Base-by-base conservation (phyloP, 1,140 invertebrate genomes). In the Zaprionus vittiger region DNA sequence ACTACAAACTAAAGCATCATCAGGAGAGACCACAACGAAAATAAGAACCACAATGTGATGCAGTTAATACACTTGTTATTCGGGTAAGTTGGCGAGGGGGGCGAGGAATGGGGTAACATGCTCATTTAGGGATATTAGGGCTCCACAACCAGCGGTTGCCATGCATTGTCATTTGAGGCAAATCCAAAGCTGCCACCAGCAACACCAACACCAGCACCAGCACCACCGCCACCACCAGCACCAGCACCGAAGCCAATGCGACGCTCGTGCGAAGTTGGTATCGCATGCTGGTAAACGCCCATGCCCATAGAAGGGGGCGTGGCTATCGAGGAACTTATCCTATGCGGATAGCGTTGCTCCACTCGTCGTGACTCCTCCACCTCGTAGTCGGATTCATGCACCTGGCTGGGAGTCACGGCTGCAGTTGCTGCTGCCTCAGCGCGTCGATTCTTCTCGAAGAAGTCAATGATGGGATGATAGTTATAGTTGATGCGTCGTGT, bases 401-500 rank as follows among this genome's bases (percentile, higher is more conserved):
- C 34, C n/a, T 47, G 26, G 22, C 37, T 34, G 15, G 31, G 17
- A 12, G 55, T 31, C 28, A 28, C 59, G 9, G 76, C 69, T 44
- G 44, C 62, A 14, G 38, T 55, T 24, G 80, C 57, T 20, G 82
- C 54, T 12, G 55, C 49, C 61, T 76, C 75, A 9, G 79, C 63
- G 22, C 61, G 70, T 59, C 83, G 66, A 34, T 91, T 86, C 59
- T 84, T 85, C 62, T 95, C 95, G 89, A 97, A 97, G 91, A 96
- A 97, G 81, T 97, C 96, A 74, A 97, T 96, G 60, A 97, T 97
- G 3, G 96, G 96, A 92, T 97, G 96, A 83, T 97, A 97, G 89
- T 96, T 97, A 82, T 97, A 97, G 93, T 97, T 97, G 41, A 97
- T 94, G 81, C 95, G 93, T 86, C 94, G 94, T 38, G 78, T 73